Evolutionary conservation across 2,888 invertebrate species (phyloP).

Genomic region (Pseudeuparius sepicola): DNA sequence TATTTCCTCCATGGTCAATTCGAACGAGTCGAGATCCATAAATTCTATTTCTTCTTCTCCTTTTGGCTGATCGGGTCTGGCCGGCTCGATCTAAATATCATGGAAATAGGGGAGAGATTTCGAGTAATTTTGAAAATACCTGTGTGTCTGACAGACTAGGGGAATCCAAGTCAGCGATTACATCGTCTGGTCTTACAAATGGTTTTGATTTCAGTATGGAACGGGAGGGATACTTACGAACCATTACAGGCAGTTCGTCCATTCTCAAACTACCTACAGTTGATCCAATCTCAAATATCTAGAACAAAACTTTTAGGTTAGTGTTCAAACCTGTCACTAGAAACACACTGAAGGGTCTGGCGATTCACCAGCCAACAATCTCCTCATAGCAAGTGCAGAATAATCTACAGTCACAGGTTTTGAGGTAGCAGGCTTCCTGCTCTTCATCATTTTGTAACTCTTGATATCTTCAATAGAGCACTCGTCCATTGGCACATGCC

Average conservation of each 20-base stretch:
- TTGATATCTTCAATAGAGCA: constrained; percentile 32
- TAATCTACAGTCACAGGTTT: constrained; percentile 33
- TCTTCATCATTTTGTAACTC: constrained; percentile 30
- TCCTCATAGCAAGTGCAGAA: constrained; percentile 28
- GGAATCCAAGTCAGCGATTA: constrained; percentile 43
- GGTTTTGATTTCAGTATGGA: constrained; percentile 24
- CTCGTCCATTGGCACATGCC: constrained; percentile 32
- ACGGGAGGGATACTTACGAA: constrained; percentile 25
- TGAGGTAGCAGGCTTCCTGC: constrained; percentile 31
- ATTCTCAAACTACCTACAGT: constrained; percentile 9
- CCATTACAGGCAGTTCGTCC: constrained; percentile 29
- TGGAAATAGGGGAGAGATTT: too few relatives aligned
- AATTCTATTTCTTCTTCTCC: constrained; percentile 29
- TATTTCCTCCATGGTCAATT: constrained; percentile 34
- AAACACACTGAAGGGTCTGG: constrained; percentile 29
- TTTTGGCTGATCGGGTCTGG: constrained; percentile 40
- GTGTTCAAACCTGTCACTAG: too few relatives aligned
- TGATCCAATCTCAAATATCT: constrained; percentile 32
- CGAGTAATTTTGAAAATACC: constrained; percentile 34
- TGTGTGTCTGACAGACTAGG: constrained; percentile 53
- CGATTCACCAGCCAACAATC: constrained; percentile 29
- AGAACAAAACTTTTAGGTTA: too few relatives aligned
- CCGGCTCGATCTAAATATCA: constrained; percentile 28
- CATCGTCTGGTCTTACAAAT: constrained; percentile 20
- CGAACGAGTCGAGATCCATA: constrained; percentile 34